Base-by-base conservation (phyloP, 2,797 vertebrate genomes). In the Micropoecilia bifurca region DNA sequence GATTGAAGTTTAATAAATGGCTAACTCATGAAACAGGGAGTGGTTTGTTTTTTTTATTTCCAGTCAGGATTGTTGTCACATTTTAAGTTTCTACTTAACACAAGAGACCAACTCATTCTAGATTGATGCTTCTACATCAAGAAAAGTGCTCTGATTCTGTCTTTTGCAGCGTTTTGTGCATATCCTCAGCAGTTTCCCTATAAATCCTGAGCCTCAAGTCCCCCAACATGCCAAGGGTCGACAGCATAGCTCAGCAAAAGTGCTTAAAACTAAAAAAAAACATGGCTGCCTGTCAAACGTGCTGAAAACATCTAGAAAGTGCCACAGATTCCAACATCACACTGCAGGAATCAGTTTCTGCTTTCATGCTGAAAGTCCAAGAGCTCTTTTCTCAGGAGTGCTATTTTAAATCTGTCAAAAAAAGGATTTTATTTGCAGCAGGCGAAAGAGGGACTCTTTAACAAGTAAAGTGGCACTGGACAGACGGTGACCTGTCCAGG, bases 1-100 rank as follows among this genome's bases (percentile, higher is more conserved):
- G 89, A 91, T 81, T 91, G 87, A 88, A 93, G 93, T 96, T 95
- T 95, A 96, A 95, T 96, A 95, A 95, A 96, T 82, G 79, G 87
- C 92, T 90, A 87, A 90, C 77, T 92, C 88, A 87, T 91, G 78
- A 87, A 91, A 84, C 43, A 14, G 73, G 6, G 5, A 76, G n/a
- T n/a, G 74, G 76, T 86, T 53, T 86, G 90, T 53, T 55, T n/a
- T 57, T 25, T 9, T 25, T 55, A 75, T 86, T 91, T 78, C 66
- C 74, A 75, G 53, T 12, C 79, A 77, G 55, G 71, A 45, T 73
- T 45, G 76, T 79, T 53, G 10, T 79, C 77, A 85, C 80, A 87
- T 47, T 39, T 22, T 33, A 43, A 69, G 68, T 43, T 20, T 79
- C 77, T 82, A 77, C 81, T 73, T 45, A 87, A 80, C 71, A 80